Evolutionary conservation across 2,113 vertebrate genomes (phyloP), one percentile per base, ranked within the genome.

Genomic region (Smithornis capensis): DNA sequence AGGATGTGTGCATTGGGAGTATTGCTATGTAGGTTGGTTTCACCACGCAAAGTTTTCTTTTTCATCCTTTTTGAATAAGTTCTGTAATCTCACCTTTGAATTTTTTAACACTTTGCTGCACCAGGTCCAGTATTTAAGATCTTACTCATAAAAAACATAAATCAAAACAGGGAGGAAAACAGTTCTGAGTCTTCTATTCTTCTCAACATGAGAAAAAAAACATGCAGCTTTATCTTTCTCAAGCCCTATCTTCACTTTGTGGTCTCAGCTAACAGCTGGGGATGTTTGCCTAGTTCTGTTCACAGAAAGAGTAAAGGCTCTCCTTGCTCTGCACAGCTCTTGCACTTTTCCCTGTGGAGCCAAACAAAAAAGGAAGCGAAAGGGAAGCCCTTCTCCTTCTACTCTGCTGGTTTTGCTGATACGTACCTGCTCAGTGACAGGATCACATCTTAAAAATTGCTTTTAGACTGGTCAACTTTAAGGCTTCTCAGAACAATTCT

Each of bases 351-450:
- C 10, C 14, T 27, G 45, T 7, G 5, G 53, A 45, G 57, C 24
- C 27, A 16, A 52, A 38, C 37, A 45, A 21, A 69, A 75, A n/a
- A 38, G 50, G 63, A 56, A 14, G 12, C 2, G 25, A 40, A 45
- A 53, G 6, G 16, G 28, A 65, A 53, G 45, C 17, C 11, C 42
- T 64, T 47, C 45, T 28, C n/a, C 21, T 28, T 35, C 33, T 45
- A 2, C 65, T 44, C 23, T 0, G 1, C 57, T 47, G n/a, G 1
- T 59, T 45, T 53, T 57, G 8, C 56, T n/a, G 33, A 38, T 24
- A 37, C 5, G 16, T 29, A 10, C 0, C 1, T 27, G 38, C 49
- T 57, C 4, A 4, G 12, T 10, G 37, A 28, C 45, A 52, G 52
- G 29, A 73, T 24, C 21, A 7, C 38, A 40, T 31, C 52, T 53